Evolutionary conservation across 2,797 vertebrate genomes (phyloP).

Genomic region (Rachycentron canadum): DNA sequence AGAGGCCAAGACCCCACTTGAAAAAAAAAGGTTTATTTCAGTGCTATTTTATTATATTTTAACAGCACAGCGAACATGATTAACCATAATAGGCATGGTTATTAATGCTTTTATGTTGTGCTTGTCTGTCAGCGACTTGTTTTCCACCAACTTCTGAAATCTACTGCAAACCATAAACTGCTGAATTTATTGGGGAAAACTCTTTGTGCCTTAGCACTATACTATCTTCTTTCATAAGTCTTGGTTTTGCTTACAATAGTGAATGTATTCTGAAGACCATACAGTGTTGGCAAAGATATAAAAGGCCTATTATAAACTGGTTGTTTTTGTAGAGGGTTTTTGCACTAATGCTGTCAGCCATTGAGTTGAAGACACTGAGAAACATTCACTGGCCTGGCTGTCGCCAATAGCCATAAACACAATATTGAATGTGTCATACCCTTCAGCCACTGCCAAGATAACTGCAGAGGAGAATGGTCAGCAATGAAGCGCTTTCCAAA

Average conservation of each 20-base stretch:
- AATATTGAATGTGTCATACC: slow-evolving; percentile 79
- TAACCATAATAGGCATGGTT: slow-evolving; percentile 60
- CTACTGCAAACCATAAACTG: slow-evolving; percentile 49
- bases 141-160: slow-evolving; percentile 39
- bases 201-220: slow-evolving; percentile 34
- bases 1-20: slow-evolving; percentile 14
- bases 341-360: slow-evolving; percentile 61
- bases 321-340: slow-evolving; percentile 64
- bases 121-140: slow-evolving; percentile 52
- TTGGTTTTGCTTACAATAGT: slow-evolving; percentile 59
- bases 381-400: slow-evolving; percentile 72
- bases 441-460: slow-evolving; percentile 77
- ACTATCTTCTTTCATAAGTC: slow-evolving; percentile 58
- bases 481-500: slow-evolving; percentile 64
- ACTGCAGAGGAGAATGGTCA: slow-evolving; percentile 74
- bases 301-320: slow-evolving; percentile 65
- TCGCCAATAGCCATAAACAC: slow-evolving; percentile 79
- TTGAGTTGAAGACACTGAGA: slow-evolving; percentile 70
- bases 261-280: slow-evolving; percentile 58
- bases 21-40: slow-evolving; percentile 48
- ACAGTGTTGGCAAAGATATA: slow-evolving; percentile 64
- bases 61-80: slow-evolving; percentile 59
- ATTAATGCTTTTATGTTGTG: slow-evolving; percentile 53
- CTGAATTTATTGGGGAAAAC: slow-evolving; percentile 50
- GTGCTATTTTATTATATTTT: slow-evolving; percentile 48